Evolutionary conservation across 2,888 invertebrate genomes (phyloP), one percentile per base, ranked within the genome.

Genomic region (Augochlorella aurata): DNA sequence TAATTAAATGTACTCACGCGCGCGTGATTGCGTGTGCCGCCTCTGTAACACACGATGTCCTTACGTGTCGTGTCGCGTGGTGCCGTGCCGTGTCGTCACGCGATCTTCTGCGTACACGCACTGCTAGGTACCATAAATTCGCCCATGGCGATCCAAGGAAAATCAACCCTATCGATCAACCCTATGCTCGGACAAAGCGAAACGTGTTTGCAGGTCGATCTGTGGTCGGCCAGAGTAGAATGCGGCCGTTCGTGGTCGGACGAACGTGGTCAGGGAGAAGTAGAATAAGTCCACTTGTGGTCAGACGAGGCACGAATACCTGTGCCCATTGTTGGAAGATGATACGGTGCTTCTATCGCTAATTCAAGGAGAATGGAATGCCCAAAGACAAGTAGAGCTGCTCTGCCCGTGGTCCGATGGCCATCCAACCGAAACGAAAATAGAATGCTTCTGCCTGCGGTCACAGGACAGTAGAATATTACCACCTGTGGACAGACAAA

Each of bases 1-100:
- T 84, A 86, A 86, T 86, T 85, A 86, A 82, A 84, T 80, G 77
- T 79, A 79, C 72, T 24, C 63, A 21, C 45, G 68, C 24, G 65
- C 67, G 71, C 65, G 52, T 47, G 45, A 79, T 86, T 70, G 74
- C 77, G 84, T 81, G 77, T 69, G 44, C 70, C 61, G 61, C 9
- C 61, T 63, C 58, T 29, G 67, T 68, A 66, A 70, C 78, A 70
- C 78, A 73, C 69, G 49, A 1, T 61, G 71, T 71, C 45, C 18
- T 68, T 18, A 18, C 50, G 21, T 38, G 66, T 10, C 21, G 47
- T 16, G 38, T 7, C 38, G 5, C 7, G 38, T 38, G 5, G 38
- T 38, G 38, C 5, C 50, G 18, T 38, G 66, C 16, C 21, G 47
- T 29, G 61, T 8, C 61, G 29, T 61, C 61, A 61, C 29, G 61